Base-by-base conservation (phyloP, 2,797 vertebrate genomes). In the Lacerta bilineata region DNA sequence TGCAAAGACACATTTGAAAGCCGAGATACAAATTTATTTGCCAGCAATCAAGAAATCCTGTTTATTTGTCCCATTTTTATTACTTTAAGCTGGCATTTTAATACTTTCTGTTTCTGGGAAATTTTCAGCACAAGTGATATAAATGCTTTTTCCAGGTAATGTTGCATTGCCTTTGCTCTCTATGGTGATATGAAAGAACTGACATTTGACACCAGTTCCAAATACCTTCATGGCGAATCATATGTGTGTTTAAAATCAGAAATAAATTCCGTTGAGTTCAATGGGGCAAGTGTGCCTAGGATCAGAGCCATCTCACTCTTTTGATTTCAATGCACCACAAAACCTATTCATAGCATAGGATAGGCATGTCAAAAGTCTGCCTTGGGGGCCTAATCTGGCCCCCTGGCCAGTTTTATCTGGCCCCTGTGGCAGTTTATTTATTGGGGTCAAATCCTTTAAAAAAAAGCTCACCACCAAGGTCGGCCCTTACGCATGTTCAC, bases 1-100 rank as follows among this genome's bases (percentile, higher is more conserved):
- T 83, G 68, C 33, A 15, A 25, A 10, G 27, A 25, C 1, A n/a
- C 74, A 84, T 55, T 68, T 80, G 76, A 84, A 81, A 81, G 61
- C 25, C 25, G n/a, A 76, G 8, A 68, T 77, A 17, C 13, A 80
- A 6, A 13, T 66, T 74, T 76, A 41, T 25, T 55, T 75, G 61
- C 77, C 84, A 85, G 59, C 29, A 85, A 39, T 11, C 15, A 66
- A 39, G 33, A 85, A 15, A 20, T 7, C 1, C 79, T 93, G 72
- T 87, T 87, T 88, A 55, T 93, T 84, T 90, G 29, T 55, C 13
- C 27, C 83, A 90, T 29, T 33, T 83, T 80, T 87, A 43, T 89
- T 93, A 89, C 80, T 55, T 33, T 88, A 83, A 85, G 71, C 68
- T 91, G 61, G 4, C 1, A 29, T 71, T n/a, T 5, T 23, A 86